Conservation (phyloP, 1,140 invertebrate species). For the Agraylea sexmaculata region DNA sequence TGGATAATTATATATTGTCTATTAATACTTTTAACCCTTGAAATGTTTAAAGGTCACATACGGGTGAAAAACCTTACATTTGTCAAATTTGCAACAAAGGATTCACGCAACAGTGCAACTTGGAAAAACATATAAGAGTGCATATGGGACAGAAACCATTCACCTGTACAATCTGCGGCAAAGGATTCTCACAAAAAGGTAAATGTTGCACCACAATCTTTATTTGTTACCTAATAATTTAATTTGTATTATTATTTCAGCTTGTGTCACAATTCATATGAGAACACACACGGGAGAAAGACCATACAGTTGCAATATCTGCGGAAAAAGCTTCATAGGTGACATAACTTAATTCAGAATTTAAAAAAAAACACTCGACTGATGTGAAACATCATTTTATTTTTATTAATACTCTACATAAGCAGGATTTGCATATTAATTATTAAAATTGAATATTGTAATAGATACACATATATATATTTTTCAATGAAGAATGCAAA, state of each 20-base stretch:
- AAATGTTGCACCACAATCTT: not conserved
- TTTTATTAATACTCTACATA: not conserved
- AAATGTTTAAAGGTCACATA: conserved; percentile 21
- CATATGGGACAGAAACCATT: conserved; percentile 30
- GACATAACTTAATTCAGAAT: not conserved
- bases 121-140: conserved; percentile 27
- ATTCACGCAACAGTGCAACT: conserved; percentile 35
- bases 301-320: conserved; percentile 46
- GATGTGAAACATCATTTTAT: too few relatives aligned
- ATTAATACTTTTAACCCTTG: not conserved
- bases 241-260: conserved; percentile 10
- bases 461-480: not conserved
- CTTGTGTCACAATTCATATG: conserved; percentile 36
- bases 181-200: conserved; percentile 22
- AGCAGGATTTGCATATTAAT: too few relatives aligned
- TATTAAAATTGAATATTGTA: not conserved
- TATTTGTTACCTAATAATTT: not conserved
- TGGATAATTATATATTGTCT: conserved; percentile 26
- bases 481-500: not conserved
- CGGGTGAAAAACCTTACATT: conserved; percentile 26
- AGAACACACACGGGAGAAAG: conserved; percentile 45
- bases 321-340: conserved; percentile 30
- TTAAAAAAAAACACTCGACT: too few relatives aligned
- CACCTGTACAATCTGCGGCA: conserved; percentile 24
- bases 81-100: conserved; percentile 30